Evolutionary conservation across 2,888 invertebrate species (phyloP), one percentile per base, ranked within the genome.

Genomic region (Bimastos eiseni): DNA sequence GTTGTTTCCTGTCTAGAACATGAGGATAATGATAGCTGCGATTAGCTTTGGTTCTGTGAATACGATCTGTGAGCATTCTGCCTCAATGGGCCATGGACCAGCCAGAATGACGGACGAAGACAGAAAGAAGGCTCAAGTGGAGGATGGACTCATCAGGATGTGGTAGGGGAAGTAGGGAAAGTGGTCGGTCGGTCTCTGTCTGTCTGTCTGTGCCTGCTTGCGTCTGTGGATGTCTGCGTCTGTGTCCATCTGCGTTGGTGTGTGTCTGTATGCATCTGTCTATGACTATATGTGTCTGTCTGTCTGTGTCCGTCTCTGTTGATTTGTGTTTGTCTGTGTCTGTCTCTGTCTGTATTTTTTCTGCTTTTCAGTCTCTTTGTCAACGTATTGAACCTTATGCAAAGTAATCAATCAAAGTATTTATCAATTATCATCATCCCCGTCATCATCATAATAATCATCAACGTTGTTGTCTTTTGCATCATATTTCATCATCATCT

Each of bases 11-110:
- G 41, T 88, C 34, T 91, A 94, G 94, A 93, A 91, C 89, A 91
- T 94, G 13, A 91, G 92, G 34, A 70, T 94, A 83, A 93, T 94
- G 0, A 92, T 93, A 36, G 92, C 94, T 49, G 99, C 99, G 13
- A 99, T 98, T 95, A 98, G 98, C 94, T 96, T 99, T 91, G 99
- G 99, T 90, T 98, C 98, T 91, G 98, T 97, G 94, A 98, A 99
- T 95, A 98, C 98, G 94, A 96, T 99, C 92, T 98, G 98, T 5
- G 98, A 98, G 96, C 96, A 98, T 93, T 99, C 99, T 92, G 97
- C 97, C 36, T 95, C 98, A 38, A 99, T 99, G 99, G 99, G 99
- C 0, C 99, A 99, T 94, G 97, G 98, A 0, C 97, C 98, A 0
- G 97, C 99, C 41, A 91, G 94, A n/a, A 93, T 94, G 93, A 97